Conservation (phyloP, 2,113 vertebrate species). For the Symphodus melops region DNA sequence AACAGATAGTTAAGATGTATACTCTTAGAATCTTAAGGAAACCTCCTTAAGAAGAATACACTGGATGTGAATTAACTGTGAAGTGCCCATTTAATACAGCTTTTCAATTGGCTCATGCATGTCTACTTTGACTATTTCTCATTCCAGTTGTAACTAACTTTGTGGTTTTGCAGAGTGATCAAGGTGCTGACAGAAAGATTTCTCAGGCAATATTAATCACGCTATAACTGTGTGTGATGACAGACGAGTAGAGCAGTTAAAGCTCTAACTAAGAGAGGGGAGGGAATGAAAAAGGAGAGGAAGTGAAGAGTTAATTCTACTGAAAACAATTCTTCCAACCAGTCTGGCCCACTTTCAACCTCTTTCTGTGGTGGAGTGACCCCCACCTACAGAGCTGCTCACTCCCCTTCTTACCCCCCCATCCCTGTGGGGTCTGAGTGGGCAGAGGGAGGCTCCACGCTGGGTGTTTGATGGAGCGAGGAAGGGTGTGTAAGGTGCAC, state of each 20-base stretch:
- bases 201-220: constrained; percentile 49
- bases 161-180: constrained; percentile 8
- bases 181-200: constrained; percentile 23
- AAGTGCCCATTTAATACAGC: not conserved
- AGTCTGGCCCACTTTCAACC: constrained; percentile 57
- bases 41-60: too few species aligned
- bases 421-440: constrained; percentile 51
- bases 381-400: constrained; percentile 61
- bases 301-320: constrained; percentile 51
- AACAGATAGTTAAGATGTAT: too few species aligned
- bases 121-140: constrained; percentile 15
- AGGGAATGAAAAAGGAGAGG: constrained; percentile 5
- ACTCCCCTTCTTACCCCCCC: constrained; percentile 25
- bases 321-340: constrained; percentile 72
- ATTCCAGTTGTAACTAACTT: constrained; percentile 33
- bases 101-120: constrained; percentile 7
- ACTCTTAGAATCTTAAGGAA: too few species aligned
- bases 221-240: constrained; percentile 26
- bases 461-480: constrained; percentile 91
- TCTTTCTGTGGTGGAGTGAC: constrained; percentile 55
- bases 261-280: constrained; percentile 72
- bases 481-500: constrained; percentile 89
- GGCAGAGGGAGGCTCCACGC: constrained; percentile 83
- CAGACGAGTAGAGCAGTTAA: constrained; percentile 41
- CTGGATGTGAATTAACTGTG: not conserved